Conservation (phyloP, 2,113 vertebrate genomes). For the Myotis brandtii region DNA sequence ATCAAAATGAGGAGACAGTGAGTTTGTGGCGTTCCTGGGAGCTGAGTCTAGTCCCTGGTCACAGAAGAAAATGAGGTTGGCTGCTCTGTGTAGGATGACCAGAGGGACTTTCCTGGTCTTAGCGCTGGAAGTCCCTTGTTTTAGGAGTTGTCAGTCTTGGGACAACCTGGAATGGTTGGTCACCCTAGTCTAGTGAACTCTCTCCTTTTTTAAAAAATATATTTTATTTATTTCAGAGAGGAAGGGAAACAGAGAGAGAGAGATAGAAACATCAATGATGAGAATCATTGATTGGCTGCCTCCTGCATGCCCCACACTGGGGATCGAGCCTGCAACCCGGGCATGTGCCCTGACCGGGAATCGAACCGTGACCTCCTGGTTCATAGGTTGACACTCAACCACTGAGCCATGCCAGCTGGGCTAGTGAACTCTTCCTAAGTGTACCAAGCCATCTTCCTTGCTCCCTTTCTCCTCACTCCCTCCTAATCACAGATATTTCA, state of each 20-base stretch:
- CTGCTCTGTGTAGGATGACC: not conserved
- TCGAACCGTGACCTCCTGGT: too few relatives aligned
- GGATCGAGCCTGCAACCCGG: too few relatives aligned
- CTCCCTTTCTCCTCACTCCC: not conserved
- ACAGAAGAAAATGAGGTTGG: not conserved
- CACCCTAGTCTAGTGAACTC: not conserved
- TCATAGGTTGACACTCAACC: too few relatives aligned
- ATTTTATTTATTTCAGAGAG: too few relatives aligned
- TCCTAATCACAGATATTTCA: not conserved
- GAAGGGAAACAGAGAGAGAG: too few relatives aligned
- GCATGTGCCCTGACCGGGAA: too few relatives aligned
- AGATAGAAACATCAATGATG: too few relatives aligned
- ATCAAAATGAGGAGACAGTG: not conserved
- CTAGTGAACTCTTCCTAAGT: not conserved
- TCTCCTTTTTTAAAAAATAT: too few relatives aligned
- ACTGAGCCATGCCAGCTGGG: too few relatives aligned
- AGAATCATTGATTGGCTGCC: too few relatives aligned
- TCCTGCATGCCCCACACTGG: too few relatives aligned
- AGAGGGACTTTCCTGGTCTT: not conserved
- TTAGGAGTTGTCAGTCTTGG: not conserved
- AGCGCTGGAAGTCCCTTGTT: not conserved
- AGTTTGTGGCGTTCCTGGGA: not conserved
- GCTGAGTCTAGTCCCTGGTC: not conserved
- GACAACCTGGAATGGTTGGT: not conserved
- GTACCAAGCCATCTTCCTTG: not conserved